Base-by-base conservation (phyloP, 2,797 vertebrate genomes). In the Toxotes lorentzi region DNA sequence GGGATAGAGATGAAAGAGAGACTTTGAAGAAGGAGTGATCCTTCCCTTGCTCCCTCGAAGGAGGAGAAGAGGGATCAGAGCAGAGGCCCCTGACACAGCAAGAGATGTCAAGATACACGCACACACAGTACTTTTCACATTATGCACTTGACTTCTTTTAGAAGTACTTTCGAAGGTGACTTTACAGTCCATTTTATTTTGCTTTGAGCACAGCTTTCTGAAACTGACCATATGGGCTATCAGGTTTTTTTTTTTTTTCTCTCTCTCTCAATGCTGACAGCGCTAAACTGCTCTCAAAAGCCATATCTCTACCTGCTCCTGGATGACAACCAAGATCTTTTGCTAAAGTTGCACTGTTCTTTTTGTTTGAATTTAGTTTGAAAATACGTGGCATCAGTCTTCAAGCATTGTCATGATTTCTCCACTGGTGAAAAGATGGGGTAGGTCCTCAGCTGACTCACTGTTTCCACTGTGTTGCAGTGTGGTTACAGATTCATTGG, bases 11-110 rank as follows among this genome's bases (percentile, higher is more conserved):
- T 93, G 90, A 94, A 93, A 94, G 91, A 76, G 78, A 88, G 86
- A 93, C 91, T 91, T 92, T 93, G 92, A 93, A 93, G 92, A 89
- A 87, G 88, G 77, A 87, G 79, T 81, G 90, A 92, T 91, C 85
- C 86, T 87, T 86, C 90, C 87, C 86, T 91, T 23, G 59, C 82
- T 89, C 80, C 90, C 89, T 88, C 10, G 50, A 75, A 91, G 87
- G 86, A 88, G 85, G 89, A 87, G 86, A 84, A 81, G 84, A 78
- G 75, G 88, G 88, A 92, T 93, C 88, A 91, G 89, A 89, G 88
- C 86, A 86, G 73, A 88, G 91, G 91, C 85, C 89, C 82, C 82
- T 88, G 88, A 92, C 90, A 91, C 91, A 88, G 90, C 83, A 68
- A 89, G 84, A 90, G 86, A 92, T 92, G 90, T 90, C 92, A 92